Evolutionary conservation across 2,888 invertebrate species (phyloP).

Genomic region (Disparrhopalites patrizii): DNA sequence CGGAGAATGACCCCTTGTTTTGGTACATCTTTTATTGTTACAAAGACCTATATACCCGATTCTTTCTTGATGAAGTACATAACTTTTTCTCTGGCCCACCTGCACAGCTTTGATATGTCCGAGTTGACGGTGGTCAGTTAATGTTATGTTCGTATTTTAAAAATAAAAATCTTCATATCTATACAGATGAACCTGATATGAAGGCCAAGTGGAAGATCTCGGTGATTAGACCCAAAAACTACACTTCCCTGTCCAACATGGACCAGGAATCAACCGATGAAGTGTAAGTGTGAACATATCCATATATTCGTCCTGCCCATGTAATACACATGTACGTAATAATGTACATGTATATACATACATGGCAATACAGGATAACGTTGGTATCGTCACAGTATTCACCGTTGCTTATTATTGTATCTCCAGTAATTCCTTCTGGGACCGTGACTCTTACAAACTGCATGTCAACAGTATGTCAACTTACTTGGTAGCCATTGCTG

Average conservation of each 20-base stretch:
- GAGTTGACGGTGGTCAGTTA: too few species aligned
- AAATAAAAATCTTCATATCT: slow-evolving; percentile 13
- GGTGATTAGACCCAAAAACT: slow-evolving; percentile 30
- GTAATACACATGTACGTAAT: not conserved
- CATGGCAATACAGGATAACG: too few species aligned
- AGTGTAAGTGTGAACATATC: not conserved
- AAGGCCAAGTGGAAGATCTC: slow-evolving; percentile 38
- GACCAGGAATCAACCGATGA: not conserved
- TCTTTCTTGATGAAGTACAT: too few species aligned
- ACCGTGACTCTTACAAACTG: slow-evolving; percentile 31
- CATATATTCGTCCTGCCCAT: not conserved
- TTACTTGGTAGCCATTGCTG: slow-evolving; percentile 39
- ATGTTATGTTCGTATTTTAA: too few species aligned
- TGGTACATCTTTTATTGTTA: slow-evolving; percentile 39
- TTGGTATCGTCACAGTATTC: not conserved
- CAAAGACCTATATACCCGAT: too few species aligned
- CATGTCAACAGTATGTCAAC: slow-evolving; percentile 33
- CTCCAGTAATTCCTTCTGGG: slow-evolving; percentile 32
- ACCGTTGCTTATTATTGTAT: not conserved
- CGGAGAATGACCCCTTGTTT: slow-evolving; percentile 37
- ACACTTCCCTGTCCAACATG: slow-evolving; percentile 35
- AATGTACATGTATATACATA: not conserved
- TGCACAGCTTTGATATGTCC: too few species aligned
- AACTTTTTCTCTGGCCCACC: too few species aligned
- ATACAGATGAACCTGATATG: slow-evolving; percentile 36